These are phyloP conservation scores for Agrilus biguttatus DNA, from an alignment of 2,888 invertebrate genomes.

Conservation along the genomic window DNA sequence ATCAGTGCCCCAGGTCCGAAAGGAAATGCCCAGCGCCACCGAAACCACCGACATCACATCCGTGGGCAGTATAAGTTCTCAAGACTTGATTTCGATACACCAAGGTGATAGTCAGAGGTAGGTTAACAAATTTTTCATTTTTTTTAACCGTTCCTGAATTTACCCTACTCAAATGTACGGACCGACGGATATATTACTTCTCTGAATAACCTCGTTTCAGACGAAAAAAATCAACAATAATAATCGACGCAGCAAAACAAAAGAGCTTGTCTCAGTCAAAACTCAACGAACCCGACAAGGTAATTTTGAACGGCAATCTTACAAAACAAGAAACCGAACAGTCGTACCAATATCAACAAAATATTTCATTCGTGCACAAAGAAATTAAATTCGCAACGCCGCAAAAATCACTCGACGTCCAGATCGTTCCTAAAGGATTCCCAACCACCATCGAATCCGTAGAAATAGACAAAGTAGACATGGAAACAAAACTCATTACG, in stretches of 20 bases:
- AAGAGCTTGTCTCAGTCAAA: too few species aligned
- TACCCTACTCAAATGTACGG: too few species aligned
- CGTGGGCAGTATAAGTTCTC: constrained; percentile 52
- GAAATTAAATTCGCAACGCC: too few species aligned
- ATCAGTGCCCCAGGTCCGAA: constrained; percentile 32
- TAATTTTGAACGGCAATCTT: too few species aligned
- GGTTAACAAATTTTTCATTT: constrained; percentile 3
- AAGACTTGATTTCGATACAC: constrained; percentile 38
- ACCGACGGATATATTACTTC: too few species aligned
- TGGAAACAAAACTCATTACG: too few species aligned
- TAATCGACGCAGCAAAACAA: background rate
- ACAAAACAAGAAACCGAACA: too few species aligned
- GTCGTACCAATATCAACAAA: too few species aligned
- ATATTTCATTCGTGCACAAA: too few species aligned
- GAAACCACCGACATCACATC: constrained; percentile 62
- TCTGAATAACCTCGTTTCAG: background rate
- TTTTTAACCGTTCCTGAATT: too few species aligned
- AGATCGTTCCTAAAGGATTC: constrained; percentile 16
- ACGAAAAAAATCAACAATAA: constrained; percentile 4
- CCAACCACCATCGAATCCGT: background rate
- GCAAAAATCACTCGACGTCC: constrained; percentile 14
- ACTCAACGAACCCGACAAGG: too few species aligned
- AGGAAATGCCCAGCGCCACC: constrained; percentile 45
- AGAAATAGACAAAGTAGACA: constrained; percentile 6
- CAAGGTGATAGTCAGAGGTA: constrained; percentile 36